Evolutionary conservation across 1,140 invertebrate species (phyloP).

Genomic region (Drosophila lacertosa): DNA sequence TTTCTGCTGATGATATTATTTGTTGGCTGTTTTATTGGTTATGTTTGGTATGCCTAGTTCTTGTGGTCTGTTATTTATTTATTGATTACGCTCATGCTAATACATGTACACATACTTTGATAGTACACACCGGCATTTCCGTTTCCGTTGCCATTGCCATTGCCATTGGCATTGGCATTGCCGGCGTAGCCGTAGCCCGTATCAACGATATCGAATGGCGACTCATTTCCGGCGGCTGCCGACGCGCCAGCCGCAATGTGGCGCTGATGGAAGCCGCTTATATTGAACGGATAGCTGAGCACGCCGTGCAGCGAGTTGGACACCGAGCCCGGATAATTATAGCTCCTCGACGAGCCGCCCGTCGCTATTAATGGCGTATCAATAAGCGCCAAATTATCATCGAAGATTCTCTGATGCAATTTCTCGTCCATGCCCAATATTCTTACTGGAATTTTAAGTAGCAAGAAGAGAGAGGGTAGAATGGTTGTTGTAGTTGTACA

Average conservation of each 20-base stretch:
- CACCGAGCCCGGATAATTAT: constrained; percentile 77
- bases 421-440: constrained; percentile 84
- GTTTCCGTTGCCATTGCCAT: constrained; percentile 68
- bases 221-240: constrained; percentile 69
- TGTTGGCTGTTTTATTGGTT: constrained; percentile 27
- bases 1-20: constrained; percentile 3
- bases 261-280: constrained; percentile 82
- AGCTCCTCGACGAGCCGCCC: constrained; percentile 66
- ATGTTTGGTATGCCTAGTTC: constrained; percentile 38
- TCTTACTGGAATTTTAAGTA: constrained; percentile 82
- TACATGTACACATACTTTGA: constrained; percentile 82
- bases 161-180: constrained; percentile 50
- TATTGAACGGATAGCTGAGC: constrained; percentile 83
- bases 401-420: constrained; percentile 84
- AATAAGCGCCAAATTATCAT: constrained; percentile 83
- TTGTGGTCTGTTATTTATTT: constrained; percentile 55
- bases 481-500: constrained; percentile 63
- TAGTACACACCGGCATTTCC: constrained; percentile 80
- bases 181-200: constrained; percentile 69
- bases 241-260: constrained; percentile 70
- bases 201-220: constrained; percentile 79
- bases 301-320: constrained; percentile 70
- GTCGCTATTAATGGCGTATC: constrained; percentile 82
- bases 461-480: constrained; percentile 73
- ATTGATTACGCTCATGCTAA: constrained; percentile 78